Evolutionary conservation across 2,797 vertebrate species (phyloP).

Genomic region (Takifugu rubripes): DNA sequence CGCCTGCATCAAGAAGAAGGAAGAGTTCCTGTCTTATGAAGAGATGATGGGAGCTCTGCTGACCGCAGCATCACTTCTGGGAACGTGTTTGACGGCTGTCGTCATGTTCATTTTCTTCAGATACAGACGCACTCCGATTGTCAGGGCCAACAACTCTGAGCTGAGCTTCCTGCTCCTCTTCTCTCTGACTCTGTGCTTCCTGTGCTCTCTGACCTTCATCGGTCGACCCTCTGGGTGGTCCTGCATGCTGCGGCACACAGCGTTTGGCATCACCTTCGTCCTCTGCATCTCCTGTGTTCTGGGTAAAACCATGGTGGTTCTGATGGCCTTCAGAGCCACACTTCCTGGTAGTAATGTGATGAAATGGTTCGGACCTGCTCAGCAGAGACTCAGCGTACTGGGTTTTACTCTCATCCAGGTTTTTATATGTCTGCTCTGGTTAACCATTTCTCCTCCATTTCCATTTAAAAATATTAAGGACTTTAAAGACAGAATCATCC

Average conservation of each 20-base stretch:
- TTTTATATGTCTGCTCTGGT: constrained; percentile 68
- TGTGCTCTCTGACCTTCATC: constrained; percentile 25
- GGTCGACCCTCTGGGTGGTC: constrained; percentile 18
- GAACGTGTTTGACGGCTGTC: neutral
- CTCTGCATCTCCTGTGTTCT: constrained; percentile 1
- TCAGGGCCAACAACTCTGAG: constrained; percentile 2
- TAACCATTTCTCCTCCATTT: constrained; percentile 61
- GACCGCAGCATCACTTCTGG: constrained; percentile 1
- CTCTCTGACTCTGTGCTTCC: neutral
- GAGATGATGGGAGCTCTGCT: constrained; percentile 3
- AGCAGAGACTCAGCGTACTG: neutral
- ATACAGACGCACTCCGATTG: constrained; percentile 16
- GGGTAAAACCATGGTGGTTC: neutral
- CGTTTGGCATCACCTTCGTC: constrained; percentile 1
- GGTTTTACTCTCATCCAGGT: constrained; percentile 61
- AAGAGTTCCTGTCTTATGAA: constrained; percentile 1
- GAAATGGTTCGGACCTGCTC: constrained; percentile 1
- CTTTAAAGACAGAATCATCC: constrained; percentile 61
- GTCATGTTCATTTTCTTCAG: neutral
- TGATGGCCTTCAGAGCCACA: constrained; percentile 2
- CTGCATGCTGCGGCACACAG: constrained; percentile 4
- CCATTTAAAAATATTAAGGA: constrained; percentile 63
- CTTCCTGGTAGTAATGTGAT: neutral
- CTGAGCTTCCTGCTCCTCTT: constrained; percentile 1
- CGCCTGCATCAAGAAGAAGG: neutral